These are phyloP conservation scores for Folsomia candida DNA, from an alignment of 2,888 invertebrate genomes.

Conservation along the genomic window DNA sequence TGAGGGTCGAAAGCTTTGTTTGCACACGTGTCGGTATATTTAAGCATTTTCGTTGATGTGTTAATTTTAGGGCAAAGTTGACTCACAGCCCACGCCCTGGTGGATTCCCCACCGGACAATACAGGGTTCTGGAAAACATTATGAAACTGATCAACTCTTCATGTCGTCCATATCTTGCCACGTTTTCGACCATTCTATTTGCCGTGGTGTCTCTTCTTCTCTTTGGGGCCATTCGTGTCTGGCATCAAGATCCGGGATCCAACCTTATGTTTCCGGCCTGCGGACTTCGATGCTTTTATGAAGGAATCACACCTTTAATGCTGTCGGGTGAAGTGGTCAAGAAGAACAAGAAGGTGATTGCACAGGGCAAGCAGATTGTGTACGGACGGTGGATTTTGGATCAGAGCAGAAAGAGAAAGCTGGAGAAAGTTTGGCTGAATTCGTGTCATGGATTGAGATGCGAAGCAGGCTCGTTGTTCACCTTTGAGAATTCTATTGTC, in stretches of 20 bases:
- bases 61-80: too few species aligned
- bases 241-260: constrained; percentile 5
- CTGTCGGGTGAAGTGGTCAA: too few species aligned
- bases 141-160: constrained; percentile 10
- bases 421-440: too few species aligned
- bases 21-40: too few species aligned
- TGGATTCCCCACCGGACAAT: too few species aligned
- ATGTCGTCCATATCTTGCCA: constrained; percentile 13
- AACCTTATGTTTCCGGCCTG: constrained; percentile 30
- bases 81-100: too few species aligned
- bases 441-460: constrained; percentile 14
- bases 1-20: too few species aligned
- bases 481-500: constrained; percentile 29
- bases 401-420: neutral
- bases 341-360: too few species aligned
- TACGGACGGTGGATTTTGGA: too few species aligned
- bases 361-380: too few species aligned
- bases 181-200: constrained; percentile 15
- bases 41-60: too few species aligned
- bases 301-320: constrained; percentile 14
- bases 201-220: constrained; percentile 14
- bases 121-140: neutral
- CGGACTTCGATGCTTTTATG: constrained; percentile 22
- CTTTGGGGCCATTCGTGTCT: constrained; percentile 21
- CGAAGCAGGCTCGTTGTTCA: constrained; percentile 22